Base-by-base conservation (phyloP, 2,113 vertebrate species). In the Chrysochloris asiatica region DNA sequence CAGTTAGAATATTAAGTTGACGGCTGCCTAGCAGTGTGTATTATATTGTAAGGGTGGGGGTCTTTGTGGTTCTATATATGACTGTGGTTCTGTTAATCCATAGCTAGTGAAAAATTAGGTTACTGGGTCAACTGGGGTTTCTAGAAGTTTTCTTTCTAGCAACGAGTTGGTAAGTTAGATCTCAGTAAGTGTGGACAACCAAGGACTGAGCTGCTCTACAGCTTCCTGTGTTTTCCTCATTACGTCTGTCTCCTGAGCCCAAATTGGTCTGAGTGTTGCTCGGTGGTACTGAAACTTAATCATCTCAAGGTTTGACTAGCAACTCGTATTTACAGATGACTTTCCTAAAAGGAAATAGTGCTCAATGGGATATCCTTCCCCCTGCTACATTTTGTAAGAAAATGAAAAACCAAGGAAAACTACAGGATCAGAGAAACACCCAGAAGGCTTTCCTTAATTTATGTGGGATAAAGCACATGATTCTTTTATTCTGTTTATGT, bases 401-500 rank as follows among this genome's bases (percentile, higher is more conserved):
- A 81, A 81, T 8, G 3, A 52, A 75, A 65, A 26, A 73, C 30
- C n/a, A 54, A 79, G 59, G 17, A 48, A 65, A 80, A 71, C 33
- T 0, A 61, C 33, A 33, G 9, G 8, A 38, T 84, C 28, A 45
- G 30, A 41, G 45, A 85, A 8, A 45, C 67, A 90, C 30, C 17
- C 30, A 43, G 38, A 48, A 59, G 13, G 48, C 48, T 88, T 83
- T 47, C 24, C 41, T 19, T 28, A 41, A 52, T 88, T 12, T 78
- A 59, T 52, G 8, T 86, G 63, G 33, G 33, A 69, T 77, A 82
- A 82, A 91, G 26, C 17, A 69, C 24, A 72, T 50, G 61, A 24
- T 93, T 95, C 45, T 88, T 92, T 82, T 24, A 28, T n/a, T 93
- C 30, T 73, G 36, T 73, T 22, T 9, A 12, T 71, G 43, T 59